Evolutionary conservation across 2,888 invertebrate genomes (phyloP).

Genomic region (Leptinotarsa peninsularis): DNA sequence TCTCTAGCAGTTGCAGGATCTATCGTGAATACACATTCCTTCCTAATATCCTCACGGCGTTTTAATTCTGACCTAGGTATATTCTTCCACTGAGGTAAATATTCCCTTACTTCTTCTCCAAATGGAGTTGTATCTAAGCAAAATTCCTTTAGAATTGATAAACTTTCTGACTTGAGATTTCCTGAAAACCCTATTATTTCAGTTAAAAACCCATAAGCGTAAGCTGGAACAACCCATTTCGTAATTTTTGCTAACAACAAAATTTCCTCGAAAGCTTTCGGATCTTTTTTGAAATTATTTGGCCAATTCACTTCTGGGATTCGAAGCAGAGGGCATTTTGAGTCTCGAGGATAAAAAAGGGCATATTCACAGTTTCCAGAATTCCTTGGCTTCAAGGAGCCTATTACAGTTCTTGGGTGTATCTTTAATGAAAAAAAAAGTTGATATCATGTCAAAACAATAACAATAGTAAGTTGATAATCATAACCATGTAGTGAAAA

Average conservation of each 20-base stretch:
- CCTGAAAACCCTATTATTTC: slow-evolving; percentile 81
- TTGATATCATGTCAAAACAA: not conserved
- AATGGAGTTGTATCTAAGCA: slow-evolving; percentile 77
- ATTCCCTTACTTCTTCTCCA: slow-evolving; percentile 71
- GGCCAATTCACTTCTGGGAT: slow-evolving; percentile 78
- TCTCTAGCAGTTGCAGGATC: slow-evolving; percentile 93
- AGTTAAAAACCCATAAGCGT: slow-evolving; percentile 75
- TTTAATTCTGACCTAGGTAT: slow-evolving; percentile 68
- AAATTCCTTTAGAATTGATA: slow-evolving; percentile 84
- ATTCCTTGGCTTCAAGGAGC: slow-evolving; percentile 72
- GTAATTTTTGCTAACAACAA: slow-evolving; percentile 79
- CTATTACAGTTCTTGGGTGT: slow-evolving; percentile 81
- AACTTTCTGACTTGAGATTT: slow-evolving; percentile 82
- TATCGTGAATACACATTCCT: slow-evolving; percentile 90
- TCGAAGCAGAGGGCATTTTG: slow-evolving; percentile 80
- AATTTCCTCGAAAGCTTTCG: slow-evolving; percentile 70
- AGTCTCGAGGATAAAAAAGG: slow-evolving; percentile 84
- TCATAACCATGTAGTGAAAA: no score
- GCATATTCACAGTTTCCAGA: slow-evolving; percentile 71
- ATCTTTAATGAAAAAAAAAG: slow-evolving; percentile 59
- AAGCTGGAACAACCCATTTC: slow-evolving; percentile 76
- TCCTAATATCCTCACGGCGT: slow-evolving; percentile 74
- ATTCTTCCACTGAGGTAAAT: slow-evolving; percentile 67
- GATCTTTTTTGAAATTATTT: slow-evolving; percentile 70
- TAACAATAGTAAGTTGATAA: not conserved